Evolutionary conservation across 2,797 vertebrate genomes (phyloP).

Genomic region (Gambusia yucatana): DNA sequence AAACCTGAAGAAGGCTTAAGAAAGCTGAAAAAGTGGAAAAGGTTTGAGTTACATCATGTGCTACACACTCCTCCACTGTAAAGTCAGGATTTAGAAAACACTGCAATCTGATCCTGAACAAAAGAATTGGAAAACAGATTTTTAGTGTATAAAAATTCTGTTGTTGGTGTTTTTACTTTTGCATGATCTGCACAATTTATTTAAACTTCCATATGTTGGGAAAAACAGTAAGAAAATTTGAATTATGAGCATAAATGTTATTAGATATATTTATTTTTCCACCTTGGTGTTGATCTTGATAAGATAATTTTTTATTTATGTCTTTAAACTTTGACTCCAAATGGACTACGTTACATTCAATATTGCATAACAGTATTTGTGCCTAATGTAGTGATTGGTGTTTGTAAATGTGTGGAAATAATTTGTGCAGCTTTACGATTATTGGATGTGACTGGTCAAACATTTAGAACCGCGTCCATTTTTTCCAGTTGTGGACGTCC

Average conservation of each 20-base stretch:
- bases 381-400: background rate
- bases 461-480: background rate
- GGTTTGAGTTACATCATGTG: background rate
- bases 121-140: background rate
- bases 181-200: background rate
- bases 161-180: background rate
- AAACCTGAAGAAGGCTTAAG: background rate
- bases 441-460: background rate
- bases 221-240: background rate
- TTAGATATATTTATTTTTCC: background rate
- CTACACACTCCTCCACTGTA: background rate
- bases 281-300: background rate
- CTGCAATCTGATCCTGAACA: background rate
- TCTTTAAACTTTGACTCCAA: background rate
- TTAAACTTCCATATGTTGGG: background rate
- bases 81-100: background rate
- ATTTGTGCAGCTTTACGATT: background rate
- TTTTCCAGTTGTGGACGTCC: background rate
- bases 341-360: background rate
- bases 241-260: background rate
- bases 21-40: background rate
- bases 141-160: background rate
- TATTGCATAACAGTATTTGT: background rate
- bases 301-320: background rate
- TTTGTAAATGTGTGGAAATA: background rate